Conservation (phyloP, 2,888 invertebrate genomes). For the Dynastes hyllus region DNA sequence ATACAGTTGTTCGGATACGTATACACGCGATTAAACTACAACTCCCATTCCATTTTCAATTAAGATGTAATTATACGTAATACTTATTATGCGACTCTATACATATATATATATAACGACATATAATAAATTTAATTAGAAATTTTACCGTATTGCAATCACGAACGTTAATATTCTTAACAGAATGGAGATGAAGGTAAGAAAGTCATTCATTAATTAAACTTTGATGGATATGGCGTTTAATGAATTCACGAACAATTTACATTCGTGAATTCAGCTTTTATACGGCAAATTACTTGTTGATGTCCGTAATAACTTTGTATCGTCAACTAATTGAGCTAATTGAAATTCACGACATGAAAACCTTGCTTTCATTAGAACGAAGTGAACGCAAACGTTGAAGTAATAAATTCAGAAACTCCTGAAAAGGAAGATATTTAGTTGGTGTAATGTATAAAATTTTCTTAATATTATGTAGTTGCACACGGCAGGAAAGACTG, state of each 20-base stretch:
- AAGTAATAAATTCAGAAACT: not conserved
- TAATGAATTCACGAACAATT: conserved; percentile 38
- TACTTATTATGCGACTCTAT: too few species aligned
- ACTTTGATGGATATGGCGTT: conserved; percentile 27
- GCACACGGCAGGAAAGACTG: too few species aligned
- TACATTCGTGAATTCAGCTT: conserved; percentile 2
- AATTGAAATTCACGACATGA: conserved; percentile 13
- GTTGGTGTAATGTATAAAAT: not conserved
- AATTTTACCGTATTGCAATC: conserved; percentile 10
- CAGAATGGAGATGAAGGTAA: not conserved
- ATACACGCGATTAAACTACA: too few species aligned
- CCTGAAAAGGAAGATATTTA: not conserved
- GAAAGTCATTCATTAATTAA: conserved; percentile 33
- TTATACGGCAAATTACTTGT: conserved; percentile 27
- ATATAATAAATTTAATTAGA: conserved; percentile 18
- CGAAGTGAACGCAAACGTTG: not conserved
- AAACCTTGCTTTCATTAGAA: not conserved
- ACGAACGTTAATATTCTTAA: not conserved
- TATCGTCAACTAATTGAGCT: conserved; percentile 29
- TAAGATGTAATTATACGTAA: too few species aligned
- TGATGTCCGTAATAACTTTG: conserved; percentile 26
- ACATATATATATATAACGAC: not conserved
- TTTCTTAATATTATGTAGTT: too few species aligned
- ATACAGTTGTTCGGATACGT: too few species aligned
- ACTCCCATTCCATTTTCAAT: too few species aligned